Evolutionary conservation across 2,797 vertebrate species (phyloP), one percentile per base, ranked within the genome.

Genomic region (Heliangelus exortis): DNA sequence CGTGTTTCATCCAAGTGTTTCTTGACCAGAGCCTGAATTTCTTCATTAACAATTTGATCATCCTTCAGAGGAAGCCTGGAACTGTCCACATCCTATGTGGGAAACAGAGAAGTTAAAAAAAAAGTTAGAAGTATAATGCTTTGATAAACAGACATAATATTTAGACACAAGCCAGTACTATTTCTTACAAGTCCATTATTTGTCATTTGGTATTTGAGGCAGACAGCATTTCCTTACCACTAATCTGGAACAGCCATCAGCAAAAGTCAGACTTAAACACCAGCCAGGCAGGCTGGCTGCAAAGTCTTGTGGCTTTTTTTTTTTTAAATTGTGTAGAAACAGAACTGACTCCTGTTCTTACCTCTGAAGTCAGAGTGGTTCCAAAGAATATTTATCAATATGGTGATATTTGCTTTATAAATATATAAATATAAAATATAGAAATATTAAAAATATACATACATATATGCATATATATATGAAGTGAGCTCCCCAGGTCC

Each of bases 1-100:
- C 97, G 98, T 33, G 97, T 98, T 95, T 98, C 97, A 16, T 98
- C 98, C 17, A 98, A 95, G 59, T 98, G 98, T 55, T 98, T 98
- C 92, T 97, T 96, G 84, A 98, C 97, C 77, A 98, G 89, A 89
- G 98, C 98, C 77, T 98, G 98, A 83, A 98, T 98, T 95, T 97
- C 97, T 95, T 97, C 98, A 95, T 98, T 98, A 91, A 98, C 95
- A 48, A 89, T 95, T 87, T 97, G 97, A 95, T 98, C 98, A 95
- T 97, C 98, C 79, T 96, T 97, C 81, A 98, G 97, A 77, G 97
- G 97, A 92, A 98, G 97, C 54, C 97, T 97, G 85, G 98, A 97
- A 93, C 48, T 96, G 25, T 98, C 98, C 72, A 98, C 93, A 94
- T 98, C 98, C 98, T 98, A 47, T 94, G 43, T 68, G 57, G 45